Evolutionary conservation across 2,113 vertebrate species (phyloP), one percentile per base, ranked within the genome.

Genomic region (Montifringilla adamsi): DNA sequence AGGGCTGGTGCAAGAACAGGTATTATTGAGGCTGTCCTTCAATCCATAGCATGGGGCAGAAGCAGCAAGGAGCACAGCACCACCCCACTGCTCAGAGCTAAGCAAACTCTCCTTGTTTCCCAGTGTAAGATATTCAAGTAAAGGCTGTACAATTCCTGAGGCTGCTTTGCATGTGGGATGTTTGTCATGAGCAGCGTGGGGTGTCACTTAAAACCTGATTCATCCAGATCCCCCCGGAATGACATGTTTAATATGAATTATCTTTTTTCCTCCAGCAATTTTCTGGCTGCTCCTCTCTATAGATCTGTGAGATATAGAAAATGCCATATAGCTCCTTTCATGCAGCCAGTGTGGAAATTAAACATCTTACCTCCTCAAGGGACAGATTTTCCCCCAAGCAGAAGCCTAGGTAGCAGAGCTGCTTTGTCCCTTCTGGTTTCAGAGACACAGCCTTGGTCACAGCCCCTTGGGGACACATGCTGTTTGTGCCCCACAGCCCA

Each of bases 181-280:
- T 73, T 94, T 93, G 41, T 92, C 70, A 78, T 43, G 58, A 74
- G 63, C 84, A 96, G 76, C 43, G 53, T 91, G 63, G 87, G 82
- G 92, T 73, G 90, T 95, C 96, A 76, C 85, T 96, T 94, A 90
- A 95, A 92, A 44, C 19, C 93, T 96, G 73, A 63, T 96, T 95
- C 91, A 83, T 93, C 80, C 11, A 20, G 77, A 93, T 96, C 74
- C 78, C 49, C 80, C 79, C 83, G 73, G 90, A 97, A 95, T 59
- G 75, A 76, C 58, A 85, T 82, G 27, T 95, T 94, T 93, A 78
- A 85, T 79, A 84, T 49, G 53, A 92, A 93, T 94, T 93, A 90
- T 96, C 90, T 91, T 73, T 64, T 93, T 85, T 91, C 67, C 89
- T 89, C 50, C 86, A 84, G 87, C 84, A 89, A 55, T 96, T 94